These are phyloP conservation scores for Tachysurus fulvidraco DNA, from an alignment of 2,113 vertebrate genomes.

Conservation along the genomic window DNA sequence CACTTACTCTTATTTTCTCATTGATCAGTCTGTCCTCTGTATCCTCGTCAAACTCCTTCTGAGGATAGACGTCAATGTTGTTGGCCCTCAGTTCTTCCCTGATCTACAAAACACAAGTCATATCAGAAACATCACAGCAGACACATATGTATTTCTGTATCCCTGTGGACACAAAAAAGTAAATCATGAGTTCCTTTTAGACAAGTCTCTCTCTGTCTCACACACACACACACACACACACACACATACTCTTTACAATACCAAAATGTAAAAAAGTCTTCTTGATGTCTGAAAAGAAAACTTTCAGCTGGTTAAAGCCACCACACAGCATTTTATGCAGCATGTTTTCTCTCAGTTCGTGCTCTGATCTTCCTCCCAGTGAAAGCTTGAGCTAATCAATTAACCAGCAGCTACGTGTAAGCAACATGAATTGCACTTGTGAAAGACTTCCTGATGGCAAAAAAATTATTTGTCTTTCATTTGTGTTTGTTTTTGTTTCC, in stretches of 20 bases:
- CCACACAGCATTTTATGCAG: background rate
- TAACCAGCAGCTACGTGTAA: background rate
- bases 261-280: background rate
- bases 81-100: constrained; percentile 91
- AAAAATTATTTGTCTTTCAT: background rate
- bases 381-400: background rate
- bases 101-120: constrained; percentile 75
- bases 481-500: background rate
- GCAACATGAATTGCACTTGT: background rate
- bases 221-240: too few species aligned
- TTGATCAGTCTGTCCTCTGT: constrained; percentile 92
- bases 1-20: constrained; percentile 92
- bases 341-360: background rate
- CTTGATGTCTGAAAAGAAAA: background rate
- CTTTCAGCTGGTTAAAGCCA: background rate
- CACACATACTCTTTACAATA: background rate
- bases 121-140: background rate
- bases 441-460: background rate
- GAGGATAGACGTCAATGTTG: constrained; percentile 93
- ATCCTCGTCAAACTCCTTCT: constrained; percentile 97
- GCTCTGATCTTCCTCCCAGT: background rate
- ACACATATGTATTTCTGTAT: background rate
- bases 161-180: too few species aligned
- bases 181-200: background rate
- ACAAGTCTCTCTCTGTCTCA: background rate